Percentiles rank a stretch among this genome's conserved stretches.
phyloP scores from a whole-genome alignment of 2,888 invertebrate genomes.

The Acrobasis repandana region DNA sequence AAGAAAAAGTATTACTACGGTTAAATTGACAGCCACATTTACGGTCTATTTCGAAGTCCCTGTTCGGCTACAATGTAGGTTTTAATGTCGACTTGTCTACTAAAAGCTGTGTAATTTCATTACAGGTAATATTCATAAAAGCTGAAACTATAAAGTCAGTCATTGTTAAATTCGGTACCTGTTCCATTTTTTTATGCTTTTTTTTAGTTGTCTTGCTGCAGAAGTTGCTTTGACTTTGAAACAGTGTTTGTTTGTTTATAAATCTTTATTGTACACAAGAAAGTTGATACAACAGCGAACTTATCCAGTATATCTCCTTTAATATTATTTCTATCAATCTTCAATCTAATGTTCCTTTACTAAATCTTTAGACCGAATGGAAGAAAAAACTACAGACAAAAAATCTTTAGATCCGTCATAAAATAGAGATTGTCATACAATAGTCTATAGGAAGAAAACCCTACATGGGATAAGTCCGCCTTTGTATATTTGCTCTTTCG shows the following conservation, averaged over 20 bases:
- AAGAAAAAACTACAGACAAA: too few species aligned
- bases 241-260: neutral
- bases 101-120: conserved; percentile 1
- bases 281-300: too few species aligned
- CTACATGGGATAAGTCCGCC: too few species aligned
- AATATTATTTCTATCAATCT: too few species aligned
- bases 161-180: neutral
- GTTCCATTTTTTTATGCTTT: conserved; percentile 4
- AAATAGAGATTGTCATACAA: too few species aligned
- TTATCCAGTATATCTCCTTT: too few species aligned
- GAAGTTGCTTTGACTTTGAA: neutral
- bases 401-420: too few species aligned
- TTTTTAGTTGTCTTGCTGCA: neutral
- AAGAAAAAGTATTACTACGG: neutral
- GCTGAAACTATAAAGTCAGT: conserved; percentile 2
- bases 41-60: neutral
- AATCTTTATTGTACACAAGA: too few species aligned
- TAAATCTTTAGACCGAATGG: too few species aligned
- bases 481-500: too few species aligned
- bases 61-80: conserved; percentile 22
- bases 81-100: conserved; percentile 26
- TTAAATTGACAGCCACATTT: neutral
- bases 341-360: too few species aligned
- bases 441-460: too few species aligned
- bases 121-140: conserved; percentile 25